Evolutionary conservation across 2,888 invertebrate genomes (phyloP), one percentile per base, ranked within the genome.

Genomic region (Lasioglossum calceatum): DNA sequence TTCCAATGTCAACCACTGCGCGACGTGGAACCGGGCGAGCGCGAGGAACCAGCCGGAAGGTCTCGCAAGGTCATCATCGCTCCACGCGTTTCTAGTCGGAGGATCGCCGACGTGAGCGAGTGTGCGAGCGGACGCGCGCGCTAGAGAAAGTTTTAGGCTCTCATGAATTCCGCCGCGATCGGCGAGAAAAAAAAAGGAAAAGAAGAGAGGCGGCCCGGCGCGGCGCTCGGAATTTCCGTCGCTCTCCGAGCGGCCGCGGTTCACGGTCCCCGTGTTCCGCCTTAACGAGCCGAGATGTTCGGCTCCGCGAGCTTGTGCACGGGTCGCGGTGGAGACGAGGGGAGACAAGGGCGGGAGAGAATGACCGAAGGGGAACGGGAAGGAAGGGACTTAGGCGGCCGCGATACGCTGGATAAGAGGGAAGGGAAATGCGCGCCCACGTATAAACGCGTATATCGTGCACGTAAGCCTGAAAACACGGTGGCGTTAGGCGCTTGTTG

Each of bases 1-100:
- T 90, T 85, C 90, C 91, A 90, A 90, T 90, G 90, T 90, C 90
- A 90, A 90, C 91, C 77, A 83, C 87, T 87, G 61, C 50, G 85
- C 87, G 83, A 79, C 87, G 82, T 82, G 82, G 87, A 87, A 87
- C 74, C 81, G 39, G 42, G 58, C 80, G 81, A 76, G 81, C 86
- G 87, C 79, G 64, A 86, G 81, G 78, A 76, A 81, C 81, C 79
- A 50, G 85, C 81, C 75, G 88, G 87, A 88, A 89, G 91, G 89
- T 89, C 89, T 84, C 87, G 84, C 91, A 90, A 90, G 90, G 90
- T 90, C 91, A 88, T 54, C 79, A 71, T 39, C 19, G 81, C 82
- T 85, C 77, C 58, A 76, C 75, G 79, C 78, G 64, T 47, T 74
- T 77, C 77, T 64, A 32, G 42, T 42, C 50, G 67, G 70, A 23